Percentiles rank a stretch among this genome's conserved stretches.
Evolutionary conservation across 2,113 vertebrate genomes (phyloP).

Genomic region (Semicossyphus pulcher): DNA sequence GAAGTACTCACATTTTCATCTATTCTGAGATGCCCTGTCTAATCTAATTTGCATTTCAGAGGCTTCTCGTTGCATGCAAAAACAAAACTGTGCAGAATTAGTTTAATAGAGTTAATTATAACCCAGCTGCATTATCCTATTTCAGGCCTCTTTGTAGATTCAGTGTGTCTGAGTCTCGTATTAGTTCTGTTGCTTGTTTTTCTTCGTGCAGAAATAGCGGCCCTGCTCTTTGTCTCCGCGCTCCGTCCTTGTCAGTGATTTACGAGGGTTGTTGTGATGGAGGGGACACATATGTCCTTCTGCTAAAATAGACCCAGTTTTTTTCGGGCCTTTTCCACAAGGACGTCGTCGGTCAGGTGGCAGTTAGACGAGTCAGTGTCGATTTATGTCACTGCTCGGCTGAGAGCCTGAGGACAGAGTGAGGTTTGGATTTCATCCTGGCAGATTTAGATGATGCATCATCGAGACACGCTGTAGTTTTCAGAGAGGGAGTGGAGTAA

Average conservation of each 20-base stretch:
- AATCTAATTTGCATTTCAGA: slow-evolving; percentile 39
- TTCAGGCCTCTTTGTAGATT: background rate
- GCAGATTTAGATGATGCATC: background rate
- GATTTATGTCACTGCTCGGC: slow-evolving; percentile 15
- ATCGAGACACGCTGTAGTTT: background rate
- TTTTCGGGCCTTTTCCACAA: background rate
- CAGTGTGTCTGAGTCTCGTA: background rate
- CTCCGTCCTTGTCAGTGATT: slow-evolving; percentile 18
- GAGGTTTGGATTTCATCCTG: slow-evolving; percentile 24
- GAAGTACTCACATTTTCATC: background rate
- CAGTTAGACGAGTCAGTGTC: slow-evolving; percentile 15
- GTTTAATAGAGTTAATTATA: background rate
- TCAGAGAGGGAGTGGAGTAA: background rate
- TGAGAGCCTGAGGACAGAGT: slow-evolving; percentile 2
- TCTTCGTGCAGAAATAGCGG: background rate
- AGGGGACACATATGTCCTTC: background rate
- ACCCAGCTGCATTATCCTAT: background rate
- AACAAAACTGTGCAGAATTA: slow-evolving; percentile 18
- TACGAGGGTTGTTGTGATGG: slow-evolving; percentile 15
- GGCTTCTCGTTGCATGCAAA: background rate
- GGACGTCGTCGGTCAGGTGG: slow-evolving; percentile 22
- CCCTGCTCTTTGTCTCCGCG: background rate
- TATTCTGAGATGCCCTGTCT: background rate
- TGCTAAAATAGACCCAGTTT: slow-evolving; percentile 30
- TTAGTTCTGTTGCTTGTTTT: background rate